phyloP scores from a whole-genome alignment of 1,140 invertebrate species.

The Philotrypesis tridentata region DNA sequence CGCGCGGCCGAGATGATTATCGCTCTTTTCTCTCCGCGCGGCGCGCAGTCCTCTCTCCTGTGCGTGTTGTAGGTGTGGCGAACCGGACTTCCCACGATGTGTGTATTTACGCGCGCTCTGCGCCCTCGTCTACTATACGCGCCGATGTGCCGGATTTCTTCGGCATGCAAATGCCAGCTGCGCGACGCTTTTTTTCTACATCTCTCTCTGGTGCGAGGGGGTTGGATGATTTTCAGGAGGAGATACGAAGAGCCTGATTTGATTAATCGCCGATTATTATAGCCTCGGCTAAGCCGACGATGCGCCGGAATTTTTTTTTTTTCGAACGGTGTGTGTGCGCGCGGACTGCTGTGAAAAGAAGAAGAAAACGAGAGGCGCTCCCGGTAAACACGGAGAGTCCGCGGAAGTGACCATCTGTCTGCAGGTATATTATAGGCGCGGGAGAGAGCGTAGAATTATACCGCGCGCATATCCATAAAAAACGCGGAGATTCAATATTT shows the following conservation, averaged over 20 bases:
- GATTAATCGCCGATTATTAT: background rate
- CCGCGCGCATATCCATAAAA: conserved; percentile 43
- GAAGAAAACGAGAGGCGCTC: no score
- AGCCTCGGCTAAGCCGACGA: background rate
- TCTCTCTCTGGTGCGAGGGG: background rate
- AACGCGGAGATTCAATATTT: conserved; percentile 59
- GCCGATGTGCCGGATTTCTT: background rate
- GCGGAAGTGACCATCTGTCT: conserved; percentile 34
- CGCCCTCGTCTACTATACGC: no score
- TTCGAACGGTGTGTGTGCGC: no score
- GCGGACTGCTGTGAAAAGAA: no score
- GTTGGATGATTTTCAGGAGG: background rate
- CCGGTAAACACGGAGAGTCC: background rate
- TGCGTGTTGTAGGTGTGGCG: background rate
- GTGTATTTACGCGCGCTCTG: background rate
- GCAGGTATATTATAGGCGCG: background rate
- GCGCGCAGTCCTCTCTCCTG: no score
- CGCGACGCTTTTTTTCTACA: background rate
- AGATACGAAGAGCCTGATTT: no score
- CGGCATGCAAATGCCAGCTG: background rate
- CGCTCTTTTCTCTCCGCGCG: background rate
- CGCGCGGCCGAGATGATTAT: conserved; percentile 21
- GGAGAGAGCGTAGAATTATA: background rate
- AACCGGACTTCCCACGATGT: conserved; percentile 38
- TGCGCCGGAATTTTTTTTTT: background rate